Evolutionary conservation across 2,113 vertebrate species (phyloP).

Genomic region (Atherinomorus stipes): DNA sequence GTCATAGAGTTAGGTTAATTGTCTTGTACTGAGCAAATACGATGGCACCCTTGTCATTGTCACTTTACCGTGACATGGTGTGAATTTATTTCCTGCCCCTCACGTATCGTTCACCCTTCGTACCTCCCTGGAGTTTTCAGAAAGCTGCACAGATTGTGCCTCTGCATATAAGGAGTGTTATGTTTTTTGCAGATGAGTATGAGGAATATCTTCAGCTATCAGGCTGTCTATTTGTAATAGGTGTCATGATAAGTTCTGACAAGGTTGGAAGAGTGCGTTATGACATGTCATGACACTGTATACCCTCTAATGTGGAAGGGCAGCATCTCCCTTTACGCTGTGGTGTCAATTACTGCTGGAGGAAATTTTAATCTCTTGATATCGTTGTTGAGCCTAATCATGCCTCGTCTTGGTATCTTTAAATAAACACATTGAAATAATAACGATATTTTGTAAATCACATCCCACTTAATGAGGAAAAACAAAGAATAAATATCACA

Average conservation of each 20-base stretch:
- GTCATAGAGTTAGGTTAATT: conserved; percentile 70
- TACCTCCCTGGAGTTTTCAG: conserved; percentile 29
- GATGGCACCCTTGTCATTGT: conserved; percentile 63
- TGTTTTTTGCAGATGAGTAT: conserved; percentile 69
- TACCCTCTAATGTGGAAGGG: conserved; percentile 57
- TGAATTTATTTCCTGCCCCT: conserved; percentile 51
- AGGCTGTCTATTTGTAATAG: conserved; percentile 75
- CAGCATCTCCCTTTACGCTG: conserved; percentile 57
- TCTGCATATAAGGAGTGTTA: conserved; percentile 45
- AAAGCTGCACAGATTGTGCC: conserved; percentile 41
- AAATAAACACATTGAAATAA: neutral
- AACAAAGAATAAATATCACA: neutral
- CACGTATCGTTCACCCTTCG: conserved; percentile 26
- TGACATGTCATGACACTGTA: conserved; percentile 76
- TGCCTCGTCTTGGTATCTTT: neutral
- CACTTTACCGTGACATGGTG: conserved; percentile 54
- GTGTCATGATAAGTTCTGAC: conserved; percentile 78
- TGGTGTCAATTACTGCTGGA: conserved; percentile 65
- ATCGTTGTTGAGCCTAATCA: neutral
- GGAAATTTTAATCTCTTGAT: conserved; percentile 53
- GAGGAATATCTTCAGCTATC: conserved; percentile 42
- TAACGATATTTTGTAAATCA: neutral
- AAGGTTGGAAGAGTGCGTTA: conserved; percentile 72
- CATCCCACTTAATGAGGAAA: neutral
- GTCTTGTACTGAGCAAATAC: conserved; percentile 66